A percentile compares a stretch with the other conserved stretches of the same genome.
Evolutionary conservation across 2,888 invertebrate species (phyloP).

Genomic region (Pollenia griseotomentosa): DNA sequence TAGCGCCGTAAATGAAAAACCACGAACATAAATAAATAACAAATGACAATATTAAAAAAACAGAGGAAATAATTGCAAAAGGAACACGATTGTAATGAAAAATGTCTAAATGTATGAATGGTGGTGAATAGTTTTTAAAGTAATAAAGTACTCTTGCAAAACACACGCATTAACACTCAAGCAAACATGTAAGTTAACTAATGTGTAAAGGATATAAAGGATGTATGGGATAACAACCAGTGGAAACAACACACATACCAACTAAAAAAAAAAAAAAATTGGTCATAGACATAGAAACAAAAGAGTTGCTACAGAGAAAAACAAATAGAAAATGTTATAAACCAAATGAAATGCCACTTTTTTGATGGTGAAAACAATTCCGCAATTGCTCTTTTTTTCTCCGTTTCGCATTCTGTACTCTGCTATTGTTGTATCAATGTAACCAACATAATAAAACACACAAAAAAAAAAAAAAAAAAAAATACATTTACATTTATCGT

Average conservation of each 20-base stretch:
- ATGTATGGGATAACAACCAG: conserved; percentile 38
- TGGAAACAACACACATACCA: conserved; percentile 2
- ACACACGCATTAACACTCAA: background rate
- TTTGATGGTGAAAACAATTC: conserved; percentile 49
- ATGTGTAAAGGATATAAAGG: conserved; percentile 37
- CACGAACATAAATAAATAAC: conserved; percentile 53
- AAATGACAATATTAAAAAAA: conserved; percentile 59
- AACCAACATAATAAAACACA: conserved; percentile 66
- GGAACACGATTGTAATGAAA: conserved; percentile 57
- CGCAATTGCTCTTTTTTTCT: conserved; percentile 34
- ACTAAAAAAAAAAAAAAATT: background rate
- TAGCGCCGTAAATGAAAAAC: conserved; percentile 45
- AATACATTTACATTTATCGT: conserved; percentile 18
- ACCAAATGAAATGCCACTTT: conserved; percentile 58
- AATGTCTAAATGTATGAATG: conserved; percentile 63
- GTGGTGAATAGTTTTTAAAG: conserved; percentile 47
- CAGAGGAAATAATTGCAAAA: conserved; percentile 59
- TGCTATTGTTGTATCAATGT: conserved; percentile 58
- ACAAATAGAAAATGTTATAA: conserved; percentile 43
- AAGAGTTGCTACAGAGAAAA: conserved; percentile 36
- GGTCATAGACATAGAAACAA: conserved; percentile 53
- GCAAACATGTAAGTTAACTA: background rate
- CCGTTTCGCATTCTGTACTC: background rate
- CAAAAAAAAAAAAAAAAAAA: background rate
- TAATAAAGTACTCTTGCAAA: conserved; percentile 54